These are phyloP conservation scores for Dinoponera quadriceps DNA, from an alignment of 1,140 invertebrate species.

Conservation along the genomic window DNA sequence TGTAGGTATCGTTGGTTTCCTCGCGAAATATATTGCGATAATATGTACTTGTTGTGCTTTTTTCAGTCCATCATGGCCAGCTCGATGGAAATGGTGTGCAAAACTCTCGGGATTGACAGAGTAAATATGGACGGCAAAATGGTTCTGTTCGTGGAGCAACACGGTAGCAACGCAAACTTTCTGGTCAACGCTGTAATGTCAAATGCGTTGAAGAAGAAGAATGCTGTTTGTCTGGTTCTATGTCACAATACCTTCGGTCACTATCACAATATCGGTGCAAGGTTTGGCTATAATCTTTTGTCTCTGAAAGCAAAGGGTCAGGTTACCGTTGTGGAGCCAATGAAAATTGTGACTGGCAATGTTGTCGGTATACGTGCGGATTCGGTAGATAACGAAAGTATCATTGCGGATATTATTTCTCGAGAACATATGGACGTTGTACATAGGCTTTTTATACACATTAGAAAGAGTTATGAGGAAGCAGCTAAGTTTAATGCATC, in stretches of 20 bases:
- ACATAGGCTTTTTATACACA: constrained; percentile 72
- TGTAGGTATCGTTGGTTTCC: too few species aligned
- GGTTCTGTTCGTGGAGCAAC: constrained; percentile 89
- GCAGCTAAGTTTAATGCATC: constrained; percentile 71
- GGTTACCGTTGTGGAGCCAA: constrained; percentile 86
- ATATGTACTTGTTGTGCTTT: not conserved
- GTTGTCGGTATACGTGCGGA: constrained; percentile 79
- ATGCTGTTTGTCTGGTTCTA: constrained; percentile 87
- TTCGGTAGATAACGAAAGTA: constrained; percentile 72
- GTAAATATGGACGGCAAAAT: constrained; percentile 86
- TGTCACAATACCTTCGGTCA: constrained; percentile 90
- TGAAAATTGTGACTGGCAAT: constrained; percentile 84
- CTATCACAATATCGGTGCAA: constrained; percentile 90
- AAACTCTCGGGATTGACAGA: constrained; percentile 87
- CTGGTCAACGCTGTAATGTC: constrained; percentile 88
- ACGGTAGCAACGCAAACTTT: constrained; percentile 90
- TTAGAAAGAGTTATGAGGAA: constrained; percentile 77
- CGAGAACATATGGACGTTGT: constrained; percentile 77
- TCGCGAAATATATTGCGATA: too few species aligned
- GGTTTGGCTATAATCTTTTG: constrained; percentile 90
- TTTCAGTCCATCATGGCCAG: constrained; percentile 41
- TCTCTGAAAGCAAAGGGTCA: constrained; percentile 86
- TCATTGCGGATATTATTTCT: constrained; percentile 74
- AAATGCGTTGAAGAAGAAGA: constrained; percentile 86
- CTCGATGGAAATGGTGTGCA: constrained; percentile 52